Conservation (phyloP, 2,888 invertebrate genomes). For the Chloroclystis v-ata region DNA sequence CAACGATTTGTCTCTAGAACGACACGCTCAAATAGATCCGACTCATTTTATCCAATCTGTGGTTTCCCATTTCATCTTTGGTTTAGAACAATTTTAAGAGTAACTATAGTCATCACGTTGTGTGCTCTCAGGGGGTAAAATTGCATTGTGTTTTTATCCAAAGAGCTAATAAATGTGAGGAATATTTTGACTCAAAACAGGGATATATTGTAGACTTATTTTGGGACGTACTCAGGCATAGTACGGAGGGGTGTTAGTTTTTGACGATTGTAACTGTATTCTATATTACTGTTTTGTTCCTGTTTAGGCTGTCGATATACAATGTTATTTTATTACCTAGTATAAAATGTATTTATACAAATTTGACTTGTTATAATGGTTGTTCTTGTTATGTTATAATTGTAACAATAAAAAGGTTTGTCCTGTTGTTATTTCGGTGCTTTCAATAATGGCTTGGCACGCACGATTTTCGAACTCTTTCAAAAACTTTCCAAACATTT, state of each 20-base stretch:
- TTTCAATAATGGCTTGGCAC: not conserved
- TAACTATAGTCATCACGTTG: not conserved
- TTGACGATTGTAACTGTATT: not conserved
- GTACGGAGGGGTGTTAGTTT: not conserved
- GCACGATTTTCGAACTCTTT: too few relatives aligned
- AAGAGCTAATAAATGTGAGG: not conserved
- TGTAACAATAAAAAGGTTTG: not conserved
- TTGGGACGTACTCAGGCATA: constrained; percentile 17
- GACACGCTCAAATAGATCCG: too few relatives aligned
- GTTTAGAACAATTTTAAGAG: not conserved
- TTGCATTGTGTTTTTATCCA: not conserved
- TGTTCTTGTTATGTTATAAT: not conserved
- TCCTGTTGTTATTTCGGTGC: not conserved
- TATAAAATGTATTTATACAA: not conserved
- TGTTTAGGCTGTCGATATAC: not conserved
- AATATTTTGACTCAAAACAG: not conserved
- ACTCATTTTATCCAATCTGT: too few relatives aligned
- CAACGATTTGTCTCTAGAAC: too few relatives aligned
- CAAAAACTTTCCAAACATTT: too few relatives aligned
- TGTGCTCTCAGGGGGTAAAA: not conserved
- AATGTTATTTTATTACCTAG: not conserved
- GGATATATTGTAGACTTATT: constrained; percentile 7
- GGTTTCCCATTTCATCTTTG: too few relatives aligned
- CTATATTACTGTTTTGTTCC: not conserved
- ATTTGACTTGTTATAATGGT: not conserved